phyloP scores from a whole-genome alignment of 2,797 vertebrate species.

The Agapornis canus region DNA sequence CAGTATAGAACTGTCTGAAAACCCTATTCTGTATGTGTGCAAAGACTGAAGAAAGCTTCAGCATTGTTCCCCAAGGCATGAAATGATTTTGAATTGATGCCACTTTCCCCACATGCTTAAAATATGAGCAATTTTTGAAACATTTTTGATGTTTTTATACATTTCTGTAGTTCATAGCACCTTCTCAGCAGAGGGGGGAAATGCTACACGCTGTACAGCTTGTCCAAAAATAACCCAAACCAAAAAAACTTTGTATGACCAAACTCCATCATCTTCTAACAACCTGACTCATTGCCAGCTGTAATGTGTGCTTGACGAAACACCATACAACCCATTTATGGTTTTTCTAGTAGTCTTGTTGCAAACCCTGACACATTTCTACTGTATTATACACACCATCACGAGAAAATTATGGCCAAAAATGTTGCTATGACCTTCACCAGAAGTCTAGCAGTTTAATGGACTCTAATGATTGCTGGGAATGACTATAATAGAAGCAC shows the following conservation, averaged over 20 bases:
- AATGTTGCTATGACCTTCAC: background rate
- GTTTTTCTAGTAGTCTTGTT: background rate
- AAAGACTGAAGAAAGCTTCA: background rate
- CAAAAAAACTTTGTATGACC: background rate
- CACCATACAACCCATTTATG: background rate
- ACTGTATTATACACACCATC: background rate
- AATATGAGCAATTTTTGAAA: background rate
- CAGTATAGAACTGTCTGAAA: background rate
- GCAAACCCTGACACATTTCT: background rate
- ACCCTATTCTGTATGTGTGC: background rate
- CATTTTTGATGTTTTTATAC: background rate
- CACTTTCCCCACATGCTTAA: background rate
- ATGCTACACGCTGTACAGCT: background rate
- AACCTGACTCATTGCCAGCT: background rate
- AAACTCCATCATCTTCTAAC: background rate
- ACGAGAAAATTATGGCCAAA: background rate
- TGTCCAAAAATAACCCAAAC: constrained; percentile 17
- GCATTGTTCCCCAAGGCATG: background rate
- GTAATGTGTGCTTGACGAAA: background rate
- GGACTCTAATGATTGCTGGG: background rate
- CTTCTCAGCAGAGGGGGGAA: background rate
- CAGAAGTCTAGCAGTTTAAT: background rate
- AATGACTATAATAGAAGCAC: background rate
- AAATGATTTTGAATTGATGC: background rate
- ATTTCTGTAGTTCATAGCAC: background rate